A percentile compares a stretch with the other conserved stretches of the same genome.
These are phyloP conservation scores for Rhinichthys osculus DNA, from an alignment of 2,797 vertebrate species.

Conservation along the genomic window DNA sequence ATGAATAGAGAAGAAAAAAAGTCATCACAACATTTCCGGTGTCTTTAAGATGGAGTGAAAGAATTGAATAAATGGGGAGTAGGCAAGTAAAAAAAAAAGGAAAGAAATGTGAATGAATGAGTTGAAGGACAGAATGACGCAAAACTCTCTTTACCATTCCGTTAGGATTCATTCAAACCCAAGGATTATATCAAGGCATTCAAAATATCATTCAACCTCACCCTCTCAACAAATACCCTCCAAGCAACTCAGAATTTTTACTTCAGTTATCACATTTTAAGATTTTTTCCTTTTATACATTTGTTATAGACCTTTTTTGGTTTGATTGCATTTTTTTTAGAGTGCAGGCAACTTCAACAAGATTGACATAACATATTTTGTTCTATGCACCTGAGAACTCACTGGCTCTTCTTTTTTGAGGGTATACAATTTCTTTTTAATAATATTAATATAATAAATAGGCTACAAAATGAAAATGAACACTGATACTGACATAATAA, in stretches of 20 bases:
- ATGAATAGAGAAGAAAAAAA: constrained; percentile 34
- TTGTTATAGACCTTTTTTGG: no score
- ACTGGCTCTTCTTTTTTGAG: no score
- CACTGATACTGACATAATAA: no score
- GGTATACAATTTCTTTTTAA: no score
- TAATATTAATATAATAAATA: no score
- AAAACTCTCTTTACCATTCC: not conserved
- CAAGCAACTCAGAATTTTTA: not conserved
- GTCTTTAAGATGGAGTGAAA: not conserved
- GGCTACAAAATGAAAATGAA: no score
- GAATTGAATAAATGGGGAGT: constrained; percentile 7
- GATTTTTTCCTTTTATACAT: no score
- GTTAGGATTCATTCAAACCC: not conserved
- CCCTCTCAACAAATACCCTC: not conserved
- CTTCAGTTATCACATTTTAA: not conserved
- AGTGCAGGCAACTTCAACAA: no score
- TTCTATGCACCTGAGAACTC: no score
- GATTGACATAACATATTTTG: no score
- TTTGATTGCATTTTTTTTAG: no score
- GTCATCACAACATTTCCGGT: not conserved
- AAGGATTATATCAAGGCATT: not conserved
- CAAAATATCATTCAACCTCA: constrained; percentile 7
- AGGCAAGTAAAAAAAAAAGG: not conserved
- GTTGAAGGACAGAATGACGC: constrained; percentile 3
- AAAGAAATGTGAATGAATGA: not conserved